Conservation (phyloP, 2,113 vertebrate genomes). For the Pavo muticus region DNA sequence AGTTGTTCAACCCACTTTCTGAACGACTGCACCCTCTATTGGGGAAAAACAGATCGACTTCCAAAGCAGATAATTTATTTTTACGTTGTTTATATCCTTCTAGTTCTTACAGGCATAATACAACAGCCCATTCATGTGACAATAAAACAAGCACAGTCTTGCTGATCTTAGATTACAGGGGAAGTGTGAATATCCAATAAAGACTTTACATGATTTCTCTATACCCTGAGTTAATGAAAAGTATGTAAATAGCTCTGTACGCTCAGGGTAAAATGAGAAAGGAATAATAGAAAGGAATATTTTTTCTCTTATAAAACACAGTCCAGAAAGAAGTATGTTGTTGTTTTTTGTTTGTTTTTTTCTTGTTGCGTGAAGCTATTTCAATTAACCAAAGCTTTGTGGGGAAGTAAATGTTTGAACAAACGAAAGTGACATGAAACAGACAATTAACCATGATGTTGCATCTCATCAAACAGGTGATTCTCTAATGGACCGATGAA, state of each 20-base stretch:
- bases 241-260: neutral
- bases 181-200: neutral
- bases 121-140: neutral
- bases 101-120: neutral
- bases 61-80: constrained; percentile 15
- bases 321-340: neutral
- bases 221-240: neutral
- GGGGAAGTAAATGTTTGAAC: neutral
- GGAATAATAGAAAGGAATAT: neutral
- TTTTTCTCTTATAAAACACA: neutral
- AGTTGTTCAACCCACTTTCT: constrained; percentile 31
- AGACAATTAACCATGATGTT: neutral
- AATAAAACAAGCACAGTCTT: neutral
- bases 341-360: neutral
- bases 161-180: neutral
- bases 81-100: neutral
- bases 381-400: neutral
- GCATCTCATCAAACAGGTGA: constrained; percentile 71
- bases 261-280: neutral
- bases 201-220: neutral
- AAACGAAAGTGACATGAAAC: neutral
- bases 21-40: constrained; percentile 58
- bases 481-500: constrained; percentile 82
- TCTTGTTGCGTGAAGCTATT: neutral
- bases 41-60: constrained; percentile 51